phyloP scores from a whole-genome alignment of 23 tunicate species.

The Trididemnum clinides region DNA sequence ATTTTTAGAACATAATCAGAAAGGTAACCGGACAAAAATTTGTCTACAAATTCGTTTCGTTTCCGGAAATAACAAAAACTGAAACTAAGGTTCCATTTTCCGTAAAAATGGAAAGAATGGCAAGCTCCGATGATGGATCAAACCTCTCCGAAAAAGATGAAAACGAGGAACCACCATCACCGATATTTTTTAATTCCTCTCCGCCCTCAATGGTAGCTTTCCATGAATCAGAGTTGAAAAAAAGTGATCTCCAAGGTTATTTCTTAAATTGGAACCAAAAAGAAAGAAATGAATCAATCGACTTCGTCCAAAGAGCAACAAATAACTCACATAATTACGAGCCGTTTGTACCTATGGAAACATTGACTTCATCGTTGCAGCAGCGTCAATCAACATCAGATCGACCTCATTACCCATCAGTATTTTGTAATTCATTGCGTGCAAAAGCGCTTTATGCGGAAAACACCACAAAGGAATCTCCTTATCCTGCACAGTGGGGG shows the following conservation, averaged over 20 bases:
- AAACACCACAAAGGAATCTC: background rate
- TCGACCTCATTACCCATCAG: background rate
- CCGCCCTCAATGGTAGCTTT: constrained; percentile 66
- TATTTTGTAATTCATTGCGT: background rate
- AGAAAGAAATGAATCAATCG: background rate
- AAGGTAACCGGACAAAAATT: constrained; percentile 99
- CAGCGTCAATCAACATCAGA: background rate
- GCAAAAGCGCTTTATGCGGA: constrained; percentile 2
- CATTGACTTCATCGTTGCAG: background rate
- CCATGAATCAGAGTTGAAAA: background rate
- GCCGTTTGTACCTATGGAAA: background rate
- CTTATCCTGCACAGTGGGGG: background rate
- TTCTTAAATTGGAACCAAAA: background rate
- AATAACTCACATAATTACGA: background rate
- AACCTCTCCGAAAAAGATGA: constrained; percentile 51
- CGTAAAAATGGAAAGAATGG: constrained; percentile 73
- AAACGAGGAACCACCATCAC: constrained; percentile 65
- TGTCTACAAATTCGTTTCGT: constrained; percentile 97
- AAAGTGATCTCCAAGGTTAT: constrained; percentile 8
- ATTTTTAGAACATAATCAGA: constrained; percentile 90
- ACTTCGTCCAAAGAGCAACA: background rate
- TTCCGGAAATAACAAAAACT: constrained; percentile 90
- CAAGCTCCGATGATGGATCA: constrained; percentile 44
- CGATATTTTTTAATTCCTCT: constrained; percentile 54
- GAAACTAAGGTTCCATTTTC: constrained; percentile 87